These are phyloP conservation scores for Eupithecia insigniata DNA, from an alignment of 2,888 invertebrate species.

Conservation along the genomic window DNA sequence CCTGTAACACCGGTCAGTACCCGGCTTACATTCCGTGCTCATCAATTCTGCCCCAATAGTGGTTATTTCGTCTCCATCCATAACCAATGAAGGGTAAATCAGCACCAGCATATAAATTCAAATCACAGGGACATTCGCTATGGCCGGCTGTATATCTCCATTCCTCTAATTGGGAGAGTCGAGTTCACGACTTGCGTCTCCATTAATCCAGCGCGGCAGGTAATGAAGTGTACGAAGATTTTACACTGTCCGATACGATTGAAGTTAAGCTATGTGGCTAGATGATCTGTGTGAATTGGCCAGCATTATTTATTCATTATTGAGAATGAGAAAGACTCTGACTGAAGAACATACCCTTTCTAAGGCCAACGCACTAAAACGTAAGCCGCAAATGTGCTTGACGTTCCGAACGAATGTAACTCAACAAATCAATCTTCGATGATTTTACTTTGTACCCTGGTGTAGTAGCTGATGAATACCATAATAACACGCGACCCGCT, in stretches of 20 bases:
- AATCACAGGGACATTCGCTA: constrained; percentile 6
- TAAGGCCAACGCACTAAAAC: background rate
- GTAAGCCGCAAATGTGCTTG: background rate
- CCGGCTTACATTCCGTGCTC: background rate
- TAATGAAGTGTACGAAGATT: constrained; percentile 42
- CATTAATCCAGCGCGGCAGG: constrained; percentile 45
- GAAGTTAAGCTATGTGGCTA: too few relatives aligned
- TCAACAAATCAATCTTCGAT: too few relatives aligned
- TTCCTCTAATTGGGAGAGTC: constrained; percentile 32
- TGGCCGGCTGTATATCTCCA: constrained; percentile 14
- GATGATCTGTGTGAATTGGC: too few relatives aligned
- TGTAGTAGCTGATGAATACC: too few relatives aligned
- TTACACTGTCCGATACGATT: constrained; percentile 13
- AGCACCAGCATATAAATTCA: background rate
- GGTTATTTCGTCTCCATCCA: background rate
- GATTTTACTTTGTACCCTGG: too few relatives aligned
- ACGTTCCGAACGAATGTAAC: too few relatives aligned
- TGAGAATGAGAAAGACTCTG: background rate
- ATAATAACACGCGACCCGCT: too few relatives aligned
- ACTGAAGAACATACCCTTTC: background rate
- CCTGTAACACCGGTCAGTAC: too few relatives aligned
- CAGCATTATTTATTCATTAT: too few relatives aligned
- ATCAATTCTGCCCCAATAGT: background rate
- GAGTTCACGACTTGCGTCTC: constrained; percentile 31
- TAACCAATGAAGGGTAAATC: background rate